Evolutionary conservation across 2,888 invertebrate genomes (phyloP).

Genomic region (Selenia dentaria): DNA sequence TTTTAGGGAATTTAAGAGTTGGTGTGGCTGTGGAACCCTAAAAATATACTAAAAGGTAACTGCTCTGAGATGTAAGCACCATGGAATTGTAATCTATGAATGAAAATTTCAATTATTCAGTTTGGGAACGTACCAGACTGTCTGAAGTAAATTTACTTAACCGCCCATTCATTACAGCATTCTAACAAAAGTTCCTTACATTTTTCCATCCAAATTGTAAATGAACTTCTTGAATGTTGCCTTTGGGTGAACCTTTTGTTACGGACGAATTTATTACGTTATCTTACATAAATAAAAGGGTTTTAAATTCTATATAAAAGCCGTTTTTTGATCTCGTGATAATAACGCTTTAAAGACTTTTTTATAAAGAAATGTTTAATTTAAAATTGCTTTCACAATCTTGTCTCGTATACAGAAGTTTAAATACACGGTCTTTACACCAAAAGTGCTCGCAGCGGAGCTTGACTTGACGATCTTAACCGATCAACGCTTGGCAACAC

Average conservation of each 20-base stretch:
- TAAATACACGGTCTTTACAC: no score
- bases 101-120: not conserved
- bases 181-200: slow-evolving; percentile 6
- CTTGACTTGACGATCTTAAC: no score
- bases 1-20: no score
- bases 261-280: slow-evolving; percentile 17
- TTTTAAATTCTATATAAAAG: slow-evolving; percentile 15
- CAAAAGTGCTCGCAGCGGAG: no score
- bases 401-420: no score
- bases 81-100: no score
- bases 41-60: no score
- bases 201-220: slow-evolving; percentile 13
- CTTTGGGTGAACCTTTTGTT: slow-evolving; percentile 10
- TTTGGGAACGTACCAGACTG: not conserved
- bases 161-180: slow-evolving; percentile 4
- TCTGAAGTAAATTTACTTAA: slow-evolving; percentile 7
- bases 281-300: slow-evolving; percentile 4
- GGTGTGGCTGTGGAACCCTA: no score
- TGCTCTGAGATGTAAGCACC: no score
- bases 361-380: no score
- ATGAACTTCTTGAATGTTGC: slow-evolving; percentile 15
- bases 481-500: no score
- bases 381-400: no score
- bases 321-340: not conserved
- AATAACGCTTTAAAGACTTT: not conserved